Percentiles rank a stretch among this genome's conserved stretches.
These are phyloP conservation scores for Sinocyclocheilus grahami DNA, from an alignment of 2,113 vertebrate species.

Conservation along the genomic window DNA sequence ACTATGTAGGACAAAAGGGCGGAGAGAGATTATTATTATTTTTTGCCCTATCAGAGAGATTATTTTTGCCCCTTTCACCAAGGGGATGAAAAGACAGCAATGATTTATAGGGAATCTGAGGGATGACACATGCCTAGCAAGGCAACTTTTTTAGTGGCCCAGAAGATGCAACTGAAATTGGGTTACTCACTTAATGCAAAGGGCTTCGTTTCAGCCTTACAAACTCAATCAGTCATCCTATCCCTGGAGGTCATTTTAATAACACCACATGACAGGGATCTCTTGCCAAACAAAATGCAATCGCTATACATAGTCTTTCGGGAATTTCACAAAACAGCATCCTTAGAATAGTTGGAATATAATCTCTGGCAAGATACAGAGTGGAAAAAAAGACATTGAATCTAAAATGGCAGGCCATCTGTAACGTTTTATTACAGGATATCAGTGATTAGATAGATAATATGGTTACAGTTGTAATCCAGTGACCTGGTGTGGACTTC, in stretches of 20 bases:
- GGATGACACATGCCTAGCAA: conserved; percentile 66
- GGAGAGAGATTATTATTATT: conserved; percentile 63
- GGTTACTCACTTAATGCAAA: conserved; percentile 73
- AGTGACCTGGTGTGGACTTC: not conserved
- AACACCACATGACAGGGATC: conserved; percentile 62
- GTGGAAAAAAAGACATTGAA: not conserved
- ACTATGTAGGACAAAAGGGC: conserved; percentile 64
- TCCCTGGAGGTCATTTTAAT: conserved; percentile 71
- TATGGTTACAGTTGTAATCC: not conserved
- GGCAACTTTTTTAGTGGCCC: conserved; percentile 57
- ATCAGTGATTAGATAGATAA: conserved; percentile 20
- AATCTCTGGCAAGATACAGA: conserved; percentile 24
- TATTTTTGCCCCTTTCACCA: conserved; percentile 70
- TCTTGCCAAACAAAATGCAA: conserved; percentile 56
- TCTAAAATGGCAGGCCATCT: conserved; percentile 24
- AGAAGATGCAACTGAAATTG: conserved; percentile 66
- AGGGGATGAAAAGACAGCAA: conserved; percentile 66
- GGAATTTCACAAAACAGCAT: conserved; percentile 34
- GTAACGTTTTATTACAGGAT: not conserved
- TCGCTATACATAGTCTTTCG: conserved; percentile 52
- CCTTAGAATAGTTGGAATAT: conserved; percentile 22
- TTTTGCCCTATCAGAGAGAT: conserved; percentile 61
- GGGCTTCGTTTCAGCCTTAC: conserved; percentile 71
- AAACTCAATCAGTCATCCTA: conserved; percentile 72
- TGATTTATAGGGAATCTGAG: conserved; percentile 73